These are phyloP conservation scores for Melangyna quadrimaculata DNA, from an alignment of 2,888 invertebrate species.

Conservation along the genomic window DNA sequence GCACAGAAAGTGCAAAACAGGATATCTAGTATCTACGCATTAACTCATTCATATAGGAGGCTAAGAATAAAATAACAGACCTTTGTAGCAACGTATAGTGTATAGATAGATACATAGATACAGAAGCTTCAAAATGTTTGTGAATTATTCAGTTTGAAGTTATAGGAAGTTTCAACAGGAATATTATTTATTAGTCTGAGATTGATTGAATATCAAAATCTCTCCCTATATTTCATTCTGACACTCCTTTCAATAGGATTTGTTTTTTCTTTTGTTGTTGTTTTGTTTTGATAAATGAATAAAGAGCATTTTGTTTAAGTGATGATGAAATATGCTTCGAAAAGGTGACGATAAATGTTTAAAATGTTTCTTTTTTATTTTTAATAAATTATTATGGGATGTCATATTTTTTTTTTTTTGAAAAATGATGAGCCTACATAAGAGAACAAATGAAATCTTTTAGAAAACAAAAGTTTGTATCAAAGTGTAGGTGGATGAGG, in stretches of 20 bases:
- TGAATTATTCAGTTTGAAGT: constrained; percentile 57
- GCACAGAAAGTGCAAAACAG: constrained; percentile 12
- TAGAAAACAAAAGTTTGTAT: not conserved
- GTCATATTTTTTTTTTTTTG: not conserved
- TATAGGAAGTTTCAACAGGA: constrained; percentile 23
- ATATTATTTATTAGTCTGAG: constrained; percentile 51
- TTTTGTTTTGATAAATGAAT: constrained; percentile 1
- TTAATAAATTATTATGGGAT: not conserved
- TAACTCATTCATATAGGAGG: constrained; percentile 19
- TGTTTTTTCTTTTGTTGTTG: not conserved
- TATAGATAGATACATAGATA: not conserved
- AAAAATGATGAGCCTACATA: not conserved
- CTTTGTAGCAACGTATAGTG: not conserved
- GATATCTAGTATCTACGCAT: constrained; percentile 32
- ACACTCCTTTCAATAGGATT: constrained; percentile 10
- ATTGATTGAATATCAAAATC: constrained; percentile 60
- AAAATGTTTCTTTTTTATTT: not conserved
- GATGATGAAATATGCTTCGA: not conserved
- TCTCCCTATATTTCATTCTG: constrained; percentile 43
- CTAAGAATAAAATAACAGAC: not conserved
- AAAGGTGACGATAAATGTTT: not conserved
- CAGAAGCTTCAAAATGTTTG: not conserved
- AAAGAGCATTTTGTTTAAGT: not conserved
- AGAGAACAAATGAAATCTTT: not conserved
- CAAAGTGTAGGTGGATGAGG: too few relatives aligned